These are phyloP conservation scores for Zelostemma sp. DNA, from an alignment of 1,140 invertebrate genomes.

Conservation along the genomic window DNA sequence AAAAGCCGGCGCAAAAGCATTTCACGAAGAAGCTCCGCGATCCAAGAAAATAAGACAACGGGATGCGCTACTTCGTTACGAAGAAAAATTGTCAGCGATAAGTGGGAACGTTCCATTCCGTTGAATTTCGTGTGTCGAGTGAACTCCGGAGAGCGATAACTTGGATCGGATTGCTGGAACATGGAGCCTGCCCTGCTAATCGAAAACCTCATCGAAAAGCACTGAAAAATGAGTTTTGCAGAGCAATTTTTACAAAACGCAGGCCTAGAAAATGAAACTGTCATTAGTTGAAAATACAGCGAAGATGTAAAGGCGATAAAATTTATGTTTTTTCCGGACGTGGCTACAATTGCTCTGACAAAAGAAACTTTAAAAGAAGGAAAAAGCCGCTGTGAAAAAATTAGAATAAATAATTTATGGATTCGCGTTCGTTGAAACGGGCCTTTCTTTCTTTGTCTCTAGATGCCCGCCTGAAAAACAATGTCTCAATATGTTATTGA, in stretches of 20 bases:
- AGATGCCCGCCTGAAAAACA: too few species aligned
- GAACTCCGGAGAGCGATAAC: not conserved
- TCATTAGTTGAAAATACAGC: too few species aligned
- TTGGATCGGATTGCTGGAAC: conserved; percentile 7
- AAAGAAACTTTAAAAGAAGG: too few species aligned
- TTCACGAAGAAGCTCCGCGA: not conserved
- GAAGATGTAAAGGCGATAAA: not conserved
- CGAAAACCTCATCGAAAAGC: not conserved
- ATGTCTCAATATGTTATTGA: too few species aligned
- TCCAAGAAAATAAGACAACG: not conserved
- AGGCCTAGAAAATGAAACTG: conserved; percentile 3
- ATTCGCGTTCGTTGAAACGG: too few species aligned
- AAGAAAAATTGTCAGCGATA: not conserved
- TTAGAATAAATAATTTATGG: too few species aligned
- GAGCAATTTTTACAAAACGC: conserved; percentile 3
- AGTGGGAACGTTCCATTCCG: not conserved
- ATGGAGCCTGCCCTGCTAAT: conserved; percentile 3
- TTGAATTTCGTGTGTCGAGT: not conserved
- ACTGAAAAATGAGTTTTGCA: conserved; percentile 3
- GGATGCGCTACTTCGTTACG: too few species aligned
- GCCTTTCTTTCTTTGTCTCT: too few species aligned
- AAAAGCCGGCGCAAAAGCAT: too few species aligned
- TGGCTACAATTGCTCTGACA: too few species aligned
- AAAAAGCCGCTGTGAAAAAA: too few species aligned
- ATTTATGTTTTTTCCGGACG: too few species aligned